Conservation (phyloP, 1,140 invertebrate species). For the Chelonus insularis region DNA sequence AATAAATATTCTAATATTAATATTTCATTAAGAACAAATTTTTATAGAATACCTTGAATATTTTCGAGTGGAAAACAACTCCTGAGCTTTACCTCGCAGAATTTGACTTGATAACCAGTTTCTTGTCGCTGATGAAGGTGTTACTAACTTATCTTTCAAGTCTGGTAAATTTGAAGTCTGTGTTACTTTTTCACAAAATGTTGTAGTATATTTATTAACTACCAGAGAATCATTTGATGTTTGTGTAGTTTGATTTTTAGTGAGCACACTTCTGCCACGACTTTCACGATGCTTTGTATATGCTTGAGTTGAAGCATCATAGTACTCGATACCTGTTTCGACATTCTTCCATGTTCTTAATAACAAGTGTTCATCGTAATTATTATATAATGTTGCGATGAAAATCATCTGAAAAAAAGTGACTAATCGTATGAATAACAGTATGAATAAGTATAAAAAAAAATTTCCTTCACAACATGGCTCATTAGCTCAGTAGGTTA, state of each 20-base stretch:
- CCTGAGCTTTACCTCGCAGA: constrained; percentile 1
- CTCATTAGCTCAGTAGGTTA: constrained; percentile 21
- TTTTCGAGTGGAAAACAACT: constrained; percentile 22
- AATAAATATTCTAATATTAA: too few relatives aligned
- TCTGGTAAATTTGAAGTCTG: constrained; percentile 38
- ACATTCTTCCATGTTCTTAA: constrained; percentile 66
- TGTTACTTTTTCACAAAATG: constrained; percentile 33
- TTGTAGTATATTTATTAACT: constrained; percentile 28
- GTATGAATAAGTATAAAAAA: too few relatives aligned
- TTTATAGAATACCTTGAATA: constrained; percentile 22
- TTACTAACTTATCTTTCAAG: constrained; percentile 39
- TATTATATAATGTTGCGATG: constrained; percentile 65
- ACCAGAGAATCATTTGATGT: background rate
- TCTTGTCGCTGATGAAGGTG: constrained; percentile 26
- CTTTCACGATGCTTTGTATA: constrained; percentile 35
- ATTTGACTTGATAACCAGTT: constrained; percentile 1
- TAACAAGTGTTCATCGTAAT: constrained; percentile 62
- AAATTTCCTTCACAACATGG: too few relatives aligned
- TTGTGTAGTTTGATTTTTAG: constrained; percentile 24
- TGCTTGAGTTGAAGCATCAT: constrained; percentile 68
- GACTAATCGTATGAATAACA: too few relatives aligned
- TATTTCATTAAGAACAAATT: too few relatives aligned
- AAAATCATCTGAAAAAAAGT: constrained; percentile 38
- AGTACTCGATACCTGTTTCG: constrained; percentile 62
- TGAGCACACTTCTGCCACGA: constrained; percentile 7